phyloP scores from a whole-genome alignment of 2,797 vertebrate species.

The Mormyrops attenuatus region DNA sequence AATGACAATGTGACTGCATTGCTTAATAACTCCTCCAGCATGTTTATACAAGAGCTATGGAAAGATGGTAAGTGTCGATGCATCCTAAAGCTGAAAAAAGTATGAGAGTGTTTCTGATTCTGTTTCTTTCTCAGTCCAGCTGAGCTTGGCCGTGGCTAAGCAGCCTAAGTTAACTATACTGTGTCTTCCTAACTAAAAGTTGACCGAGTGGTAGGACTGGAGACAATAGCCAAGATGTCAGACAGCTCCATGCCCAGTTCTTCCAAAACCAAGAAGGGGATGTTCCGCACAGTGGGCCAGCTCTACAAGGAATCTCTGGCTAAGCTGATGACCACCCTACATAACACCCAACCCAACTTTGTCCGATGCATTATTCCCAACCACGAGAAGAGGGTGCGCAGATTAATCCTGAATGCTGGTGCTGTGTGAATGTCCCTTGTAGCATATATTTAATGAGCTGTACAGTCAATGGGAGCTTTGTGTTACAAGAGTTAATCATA shows the following conservation, averaged over 20 bases:
- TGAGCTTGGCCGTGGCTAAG: background rate
- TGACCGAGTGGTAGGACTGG: constrained; percentile 90
- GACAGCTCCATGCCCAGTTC: constrained; percentile 79
- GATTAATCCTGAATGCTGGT: background rate
- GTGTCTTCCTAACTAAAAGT: constrained; percentile 53
- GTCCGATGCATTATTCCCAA: constrained; percentile 97
- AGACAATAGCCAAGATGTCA: constrained; percentile 92
- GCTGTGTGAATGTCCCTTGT: background rate
- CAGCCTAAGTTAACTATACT: background rate
- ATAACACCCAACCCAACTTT: constrained; percentile 95
- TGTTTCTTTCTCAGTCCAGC: background rate
- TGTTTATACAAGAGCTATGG: constrained; percentile 90
- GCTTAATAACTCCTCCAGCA: constrained; percentile 83
- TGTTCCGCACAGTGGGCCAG: constrained; percentile 96
- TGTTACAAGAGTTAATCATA: background rate
- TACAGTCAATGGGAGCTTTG: background rate
- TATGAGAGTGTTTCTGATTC: background rate
- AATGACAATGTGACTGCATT: constrained; percentile 90
- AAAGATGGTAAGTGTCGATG: constrained; percentile 77
- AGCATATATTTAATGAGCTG: background rate
- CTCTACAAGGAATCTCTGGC: constrained; percentile 94
- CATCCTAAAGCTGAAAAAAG: constrained; percentile 51
- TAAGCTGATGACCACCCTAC: constrained; percentile 93
- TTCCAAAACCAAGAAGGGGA: constrained; percentile 97
- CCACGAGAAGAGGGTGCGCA: constrained; percentile 85